Base-by-base conservation (phyloP, 1,140 invertebrate genomes). In the Nixonia krombeini region DNA sequence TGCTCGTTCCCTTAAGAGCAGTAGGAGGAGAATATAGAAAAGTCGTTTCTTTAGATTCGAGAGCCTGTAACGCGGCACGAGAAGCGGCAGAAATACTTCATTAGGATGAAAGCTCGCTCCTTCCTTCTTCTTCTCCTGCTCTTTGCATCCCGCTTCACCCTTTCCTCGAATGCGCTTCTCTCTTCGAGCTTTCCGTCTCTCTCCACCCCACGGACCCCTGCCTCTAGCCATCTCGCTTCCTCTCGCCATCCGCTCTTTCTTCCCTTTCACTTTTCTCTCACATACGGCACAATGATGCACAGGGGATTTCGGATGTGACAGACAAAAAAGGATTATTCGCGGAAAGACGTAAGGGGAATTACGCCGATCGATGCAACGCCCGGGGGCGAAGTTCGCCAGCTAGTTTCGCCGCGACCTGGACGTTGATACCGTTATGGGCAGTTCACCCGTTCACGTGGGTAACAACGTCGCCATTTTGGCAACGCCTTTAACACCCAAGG, bases 251-350 rank as follows among this genome's bases (percentile, higher is more conserved):
- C 50, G 53, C 62, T 59, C 50, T 56, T 42, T 61, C 56, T 47
- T 50, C 58, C 57, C 58, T 62, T 52, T 58, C 28, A 53, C 41
- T 57, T 56, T 46, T 56, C 55, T 53, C 59, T 59, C 59, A 15
- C 31, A 55, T 23, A 12, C 26, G 61, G 56, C 62, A 58, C 41
- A 69, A 65, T 68, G 63, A 72, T 69, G 65, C 41, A 69, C 65
- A 62, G 67, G 67, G 70, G 61, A 72, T 65, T 69, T 76, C 50
- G 70, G 55, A 55, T 70, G 47, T 49, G 57, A 73, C 64, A 63
- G 70, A 72, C 66, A 66, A 69, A 72, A 72, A 72, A 72, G 65
- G 67, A 69, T 72, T 68, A 72, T 65, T 72, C 64, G 40, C 70
- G 63, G 57, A 68, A 72, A 72, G 67, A 68, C 56, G 64, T 64